A percentile compares a stretch with the other conserved stretches of the same genome.
These are phyloP conservation scores for Procavia capensis DNA, from an alignment of 2,113 vertebrate genomes.

Conservation along the genomic window DNA sequence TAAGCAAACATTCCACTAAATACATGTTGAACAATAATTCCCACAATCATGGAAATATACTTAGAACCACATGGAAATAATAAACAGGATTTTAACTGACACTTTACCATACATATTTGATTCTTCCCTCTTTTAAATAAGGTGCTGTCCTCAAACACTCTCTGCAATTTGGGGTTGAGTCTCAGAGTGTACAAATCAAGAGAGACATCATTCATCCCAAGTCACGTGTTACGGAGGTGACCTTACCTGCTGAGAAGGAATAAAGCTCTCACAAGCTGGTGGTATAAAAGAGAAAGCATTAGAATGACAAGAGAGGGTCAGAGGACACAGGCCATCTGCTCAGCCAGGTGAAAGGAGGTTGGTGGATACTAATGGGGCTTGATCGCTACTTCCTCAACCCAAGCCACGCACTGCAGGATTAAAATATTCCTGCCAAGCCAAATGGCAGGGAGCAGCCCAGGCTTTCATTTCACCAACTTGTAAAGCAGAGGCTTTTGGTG, in stretches of 20 bases:
- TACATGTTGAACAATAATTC: not conserved
- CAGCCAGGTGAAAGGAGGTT: not conserved
- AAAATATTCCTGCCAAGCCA: slow-evolving; percentile 50
- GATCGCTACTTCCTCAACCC: not conserved
- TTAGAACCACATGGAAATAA: not conserved
- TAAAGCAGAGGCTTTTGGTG: not conserved
- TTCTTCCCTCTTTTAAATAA: not conserved
- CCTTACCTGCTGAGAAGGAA: not conserved
- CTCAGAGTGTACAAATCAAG: not conserved
- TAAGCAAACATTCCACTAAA: not conserved
- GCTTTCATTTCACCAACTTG: not conserved
- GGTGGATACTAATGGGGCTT: slow-evolving; percentile 63
- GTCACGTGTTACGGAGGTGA: not conserved
- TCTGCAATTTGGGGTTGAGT: not conserved
- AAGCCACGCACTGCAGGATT: not conserved
- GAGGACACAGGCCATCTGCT: not conserved
- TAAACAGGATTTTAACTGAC: not conserved
- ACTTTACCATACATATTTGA: not conserved
- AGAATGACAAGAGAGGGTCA: slow-evolving; percentile 22
- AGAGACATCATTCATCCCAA: not conserved
- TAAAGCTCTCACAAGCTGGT: not conserved
- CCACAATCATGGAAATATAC: not conserved
- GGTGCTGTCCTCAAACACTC: not conserved
- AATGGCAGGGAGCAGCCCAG: not conserved
- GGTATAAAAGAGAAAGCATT: not conserved